Conservation (phyloP, 2,113 vertebrate genomes). For the Oxyruncus cristatus region DNA sequence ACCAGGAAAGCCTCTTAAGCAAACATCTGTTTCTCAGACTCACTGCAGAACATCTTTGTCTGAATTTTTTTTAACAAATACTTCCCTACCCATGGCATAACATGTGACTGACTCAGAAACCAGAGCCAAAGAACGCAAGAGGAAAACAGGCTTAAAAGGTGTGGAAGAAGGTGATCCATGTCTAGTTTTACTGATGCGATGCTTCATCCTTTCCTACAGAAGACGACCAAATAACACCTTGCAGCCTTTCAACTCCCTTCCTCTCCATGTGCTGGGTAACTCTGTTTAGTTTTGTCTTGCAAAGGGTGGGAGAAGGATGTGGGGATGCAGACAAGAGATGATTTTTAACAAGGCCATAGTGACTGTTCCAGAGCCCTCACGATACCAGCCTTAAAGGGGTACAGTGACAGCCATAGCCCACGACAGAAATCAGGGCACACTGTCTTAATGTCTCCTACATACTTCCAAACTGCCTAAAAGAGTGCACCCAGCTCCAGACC, state of each 20-base stretch:
- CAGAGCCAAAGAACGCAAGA: neutral
- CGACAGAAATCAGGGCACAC: neutral
- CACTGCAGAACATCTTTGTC: neutral
- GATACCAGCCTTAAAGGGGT: neutral
- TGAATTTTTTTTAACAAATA: neutral
- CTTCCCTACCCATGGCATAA: neutral
- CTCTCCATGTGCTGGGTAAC: neutral
- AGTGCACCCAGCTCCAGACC: neutral
- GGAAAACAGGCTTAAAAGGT: neutral
- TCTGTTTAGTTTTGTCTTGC: neutral
- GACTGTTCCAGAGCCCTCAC: neutral
- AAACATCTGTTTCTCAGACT: neutral
- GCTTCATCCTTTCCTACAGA: neutral
- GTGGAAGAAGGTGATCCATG: neutral
- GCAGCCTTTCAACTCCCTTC: neutral
- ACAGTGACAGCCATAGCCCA: neutral
- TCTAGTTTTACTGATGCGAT: neutral
- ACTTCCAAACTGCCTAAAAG: accelerated
- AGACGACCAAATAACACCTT: neutral
- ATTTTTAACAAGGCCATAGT: neutral
- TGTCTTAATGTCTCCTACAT: neutral
- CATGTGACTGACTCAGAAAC: neutral
- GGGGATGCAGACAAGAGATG: no score
- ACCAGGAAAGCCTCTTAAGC: neutral
- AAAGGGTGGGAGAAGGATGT: neutral